phyloP scores from a whole-genome alignment of 2,113 vertebrate species.

The Percina caprodes region DNA sequence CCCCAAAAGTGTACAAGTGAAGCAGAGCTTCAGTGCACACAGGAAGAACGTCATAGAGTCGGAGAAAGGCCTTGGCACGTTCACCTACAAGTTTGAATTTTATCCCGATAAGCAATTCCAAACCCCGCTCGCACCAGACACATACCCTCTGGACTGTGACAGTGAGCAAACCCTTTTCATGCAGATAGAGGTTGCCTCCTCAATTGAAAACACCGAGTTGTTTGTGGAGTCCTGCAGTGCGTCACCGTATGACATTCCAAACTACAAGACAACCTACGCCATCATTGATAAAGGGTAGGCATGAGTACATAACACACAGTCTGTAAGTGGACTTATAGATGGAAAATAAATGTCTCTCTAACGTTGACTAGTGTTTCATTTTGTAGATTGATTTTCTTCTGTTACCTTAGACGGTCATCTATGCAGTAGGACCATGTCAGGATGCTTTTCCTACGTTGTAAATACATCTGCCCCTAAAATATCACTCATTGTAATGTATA shows the following conservation, averaged over 20 bases:
- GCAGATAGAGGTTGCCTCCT: conserved; percentile 67
- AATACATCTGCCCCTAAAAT: background rate
- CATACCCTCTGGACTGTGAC: conserved; percentile 70
- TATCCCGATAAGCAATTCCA: conserved; percentile 53
- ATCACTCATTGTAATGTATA: too few relatives aligned
- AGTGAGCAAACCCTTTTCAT: conserved; percentile 72
- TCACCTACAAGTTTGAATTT: conserved; percentile 81
- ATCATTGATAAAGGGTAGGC: conserved; percentile 80
- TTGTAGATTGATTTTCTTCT: background rate
- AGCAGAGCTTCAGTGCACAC: conserved; percentile 59
- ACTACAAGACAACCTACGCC: conserved; percentile 60
- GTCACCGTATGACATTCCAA: conserved; percentile 71
- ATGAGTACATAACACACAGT: background rate
- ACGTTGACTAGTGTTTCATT: background rate
- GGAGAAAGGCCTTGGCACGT: conserved; percentile 77
- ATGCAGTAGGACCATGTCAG: background rate
- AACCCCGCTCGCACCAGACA: conserved; percentile 23
- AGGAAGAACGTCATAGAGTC: conserved; percentile 58
- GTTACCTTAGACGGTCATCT: background rate
- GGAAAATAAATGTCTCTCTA: background rate
- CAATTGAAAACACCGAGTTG: conserved; percentile 72
- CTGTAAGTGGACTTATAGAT: background rate
- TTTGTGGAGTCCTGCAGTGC: conserved; percentile 82
- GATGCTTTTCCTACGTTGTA: background rate
- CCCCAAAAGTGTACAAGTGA: conserved; percentile 71